Percentiles rank a stretch among this genome's conserved stretches.
Evolutionary conservation across 2,888 invertebrate species (phyloP).

Genomic region (Salticus scenicus): DNA sequence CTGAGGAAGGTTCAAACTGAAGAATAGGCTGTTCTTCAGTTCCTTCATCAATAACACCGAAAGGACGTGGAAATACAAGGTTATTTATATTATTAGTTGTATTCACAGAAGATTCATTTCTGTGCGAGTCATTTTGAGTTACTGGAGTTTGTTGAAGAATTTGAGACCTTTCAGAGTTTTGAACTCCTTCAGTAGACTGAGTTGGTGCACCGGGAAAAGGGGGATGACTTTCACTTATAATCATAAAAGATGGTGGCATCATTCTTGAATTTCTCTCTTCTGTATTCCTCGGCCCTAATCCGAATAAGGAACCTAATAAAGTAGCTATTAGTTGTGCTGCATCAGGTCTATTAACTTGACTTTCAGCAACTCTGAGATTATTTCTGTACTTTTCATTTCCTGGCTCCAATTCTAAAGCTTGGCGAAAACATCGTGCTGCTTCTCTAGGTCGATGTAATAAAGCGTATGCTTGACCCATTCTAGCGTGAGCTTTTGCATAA

Average conservation of each 20-base stretch:
- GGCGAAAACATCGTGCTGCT: constrained; percentile 37
- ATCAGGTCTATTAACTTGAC: neutral
- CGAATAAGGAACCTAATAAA: neutral
- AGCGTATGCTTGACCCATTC: constrained; percentile 82
- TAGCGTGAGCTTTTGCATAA: constrained; percentile 96
- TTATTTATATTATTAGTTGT: no score
- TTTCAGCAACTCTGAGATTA: constrained; percentile 37
- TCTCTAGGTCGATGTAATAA: constrained; percentile 32
- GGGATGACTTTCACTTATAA: constrained; percentile 11
- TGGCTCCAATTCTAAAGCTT: constrained; percentile 41
- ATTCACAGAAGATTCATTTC: no score
- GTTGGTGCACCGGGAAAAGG: neutral
- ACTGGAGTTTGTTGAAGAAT: neutral
- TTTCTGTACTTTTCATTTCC: constrained; percentile 32
- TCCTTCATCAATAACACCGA: neutral
- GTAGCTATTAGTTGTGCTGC: neutral
- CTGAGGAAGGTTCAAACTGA: neutral
- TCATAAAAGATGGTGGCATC: neutral
- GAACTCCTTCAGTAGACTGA: neutral
- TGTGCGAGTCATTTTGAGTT: neutral
- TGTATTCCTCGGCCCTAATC: neutral
- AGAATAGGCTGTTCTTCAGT: neutral
- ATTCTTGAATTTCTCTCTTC: neutral
- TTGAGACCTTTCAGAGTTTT: neutral
- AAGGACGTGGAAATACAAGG: neutral